Conservation (phyloP, 2,888 invertebrate genomes). For the Endotricha flammealis region DNA sequence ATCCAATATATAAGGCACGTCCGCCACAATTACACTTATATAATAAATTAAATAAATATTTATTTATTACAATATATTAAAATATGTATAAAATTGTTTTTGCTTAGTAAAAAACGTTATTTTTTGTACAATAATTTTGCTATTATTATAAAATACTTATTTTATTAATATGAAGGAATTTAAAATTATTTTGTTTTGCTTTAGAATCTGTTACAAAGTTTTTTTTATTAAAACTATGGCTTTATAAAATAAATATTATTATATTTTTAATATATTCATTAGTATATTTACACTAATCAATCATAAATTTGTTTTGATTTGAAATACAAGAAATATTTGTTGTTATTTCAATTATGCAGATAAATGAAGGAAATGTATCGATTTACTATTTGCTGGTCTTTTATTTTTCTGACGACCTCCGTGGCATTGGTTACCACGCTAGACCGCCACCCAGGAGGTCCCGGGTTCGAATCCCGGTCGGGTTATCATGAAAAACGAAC, state of each 20-base stretch:
- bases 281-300: too few species aligned
- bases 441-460: too few species aligned
- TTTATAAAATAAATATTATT: background rate
- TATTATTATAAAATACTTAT: background rate
- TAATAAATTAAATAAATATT: slow-evolving; percentile 1
- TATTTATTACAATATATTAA: background rate
- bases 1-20: slow-evolving; percentile 59
- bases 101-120: slow-evolving; percentile 12
- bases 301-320: too few species aligned
- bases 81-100: slow-evolving; percentile 13
- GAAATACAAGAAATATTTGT: too few species aligned
- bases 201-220: background rate
- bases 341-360: too few species aligned
- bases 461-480: too few species aligned
- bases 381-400: too few species aligned
- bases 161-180: slow-evolving; percentile 2
- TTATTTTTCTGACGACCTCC: too few species aligned
- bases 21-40: slow-evolving; percentile 28
- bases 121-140: slow-evolving; percentile 3
- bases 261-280: too few species aligned
- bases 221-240: background rate
- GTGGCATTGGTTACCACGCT: too few species aligned
- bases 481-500: too few species aligned
- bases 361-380: background rate
- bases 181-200: background rate